Percentiles rank a stretch among this genome's conserved stretches.
Evolutionary conservation across 2,797 vertebrate species (phyloP).

Genomic region (Eulemur rubriventer): DNA sequence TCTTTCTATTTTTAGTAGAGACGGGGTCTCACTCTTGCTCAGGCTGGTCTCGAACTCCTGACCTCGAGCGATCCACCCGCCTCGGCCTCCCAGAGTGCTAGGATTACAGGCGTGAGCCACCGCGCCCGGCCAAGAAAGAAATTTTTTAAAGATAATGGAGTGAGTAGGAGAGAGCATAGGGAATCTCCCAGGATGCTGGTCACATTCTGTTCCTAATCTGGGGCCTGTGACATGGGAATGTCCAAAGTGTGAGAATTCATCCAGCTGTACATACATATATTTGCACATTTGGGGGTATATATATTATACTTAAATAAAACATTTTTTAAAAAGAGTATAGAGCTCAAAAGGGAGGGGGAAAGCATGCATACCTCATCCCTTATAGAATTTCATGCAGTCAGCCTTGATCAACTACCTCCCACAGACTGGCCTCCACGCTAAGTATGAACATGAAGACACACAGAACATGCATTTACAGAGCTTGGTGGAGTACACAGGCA

Average conservation of each 20-base stretch:
- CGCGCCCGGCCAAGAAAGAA: no score
- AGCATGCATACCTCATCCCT: neutral
- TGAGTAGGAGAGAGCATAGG: neutral
- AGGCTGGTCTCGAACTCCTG: no score
- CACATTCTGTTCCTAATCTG: neutral
- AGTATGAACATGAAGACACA: neutral
- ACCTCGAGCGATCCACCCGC: no score
- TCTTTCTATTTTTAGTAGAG: no score
- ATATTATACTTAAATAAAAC: neutral
- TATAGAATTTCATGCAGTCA: neutral
- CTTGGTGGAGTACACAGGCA: neutral
- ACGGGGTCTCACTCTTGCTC: no score
- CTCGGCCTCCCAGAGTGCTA: no score
- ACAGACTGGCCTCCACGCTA: neutral
- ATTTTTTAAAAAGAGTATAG: neutral
- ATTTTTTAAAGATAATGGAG: neutral
- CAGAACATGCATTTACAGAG: neutral
- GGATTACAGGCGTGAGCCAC: no score
- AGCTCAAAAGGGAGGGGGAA: neutral
- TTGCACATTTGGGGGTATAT: neutral
- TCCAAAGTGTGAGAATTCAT: neutral
- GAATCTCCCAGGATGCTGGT: neutral
- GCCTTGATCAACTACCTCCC: neutral
- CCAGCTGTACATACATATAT: neutral
- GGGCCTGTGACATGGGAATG: neutral